These are phyloP conservation scores for Eupleurogrammus muticus DNA, from an alignment of 2,797 vertebrate species.

Conservation along the genomic window DNA sequence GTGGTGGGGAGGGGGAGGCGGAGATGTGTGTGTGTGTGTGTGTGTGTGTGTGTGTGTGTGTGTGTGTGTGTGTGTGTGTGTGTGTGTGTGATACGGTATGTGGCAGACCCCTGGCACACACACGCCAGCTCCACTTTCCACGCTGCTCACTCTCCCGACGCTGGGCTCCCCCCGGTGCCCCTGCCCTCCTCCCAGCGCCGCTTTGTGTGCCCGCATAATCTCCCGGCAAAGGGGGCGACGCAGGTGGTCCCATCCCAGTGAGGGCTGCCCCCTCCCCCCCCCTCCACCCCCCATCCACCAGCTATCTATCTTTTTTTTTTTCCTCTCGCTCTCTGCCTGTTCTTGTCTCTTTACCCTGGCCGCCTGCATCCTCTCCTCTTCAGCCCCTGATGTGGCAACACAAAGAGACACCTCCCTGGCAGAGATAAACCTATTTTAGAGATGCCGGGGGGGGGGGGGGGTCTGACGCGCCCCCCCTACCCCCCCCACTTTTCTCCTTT, in stretches of 20 bases:
- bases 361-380: constrained; percentile 76
- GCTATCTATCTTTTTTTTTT: constrained; percentile 45
- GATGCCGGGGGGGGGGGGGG: constrained; percentile 66
- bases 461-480: constrained; percentile 63
- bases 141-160: constrained; percentile 83
- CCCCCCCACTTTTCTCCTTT: constrained; percentile 25
- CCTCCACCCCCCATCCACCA: constrained; percentile 33
- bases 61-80: neutral
- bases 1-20: neutral
- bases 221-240: constrained; percentile 76
- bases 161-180: constrained; percentile 64
- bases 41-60: constrained; percentile 24
- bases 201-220: constrained; percentile 84
- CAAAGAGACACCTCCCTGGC: constrained; percentile 81
- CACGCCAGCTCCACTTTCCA: constrained; percentile 87
- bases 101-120: constrained; percentile 86
- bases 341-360: constrained; percentile 65
- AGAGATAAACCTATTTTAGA: constrained; percentile 81
- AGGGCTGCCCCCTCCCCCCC: constrained; percentile 56
- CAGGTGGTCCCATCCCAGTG: constrained; percentile 84
- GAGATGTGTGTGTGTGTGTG: too few relatives aligned
- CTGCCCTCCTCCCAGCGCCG: constrained; percentile 71
- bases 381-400: constrained; percentile 64
- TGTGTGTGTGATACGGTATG: constrained; percentile 71
- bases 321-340: constrained; percentile 59